Conservation (phyloP, 2,888 invertebrate species). For the Mythimna ferrago region DNA sequence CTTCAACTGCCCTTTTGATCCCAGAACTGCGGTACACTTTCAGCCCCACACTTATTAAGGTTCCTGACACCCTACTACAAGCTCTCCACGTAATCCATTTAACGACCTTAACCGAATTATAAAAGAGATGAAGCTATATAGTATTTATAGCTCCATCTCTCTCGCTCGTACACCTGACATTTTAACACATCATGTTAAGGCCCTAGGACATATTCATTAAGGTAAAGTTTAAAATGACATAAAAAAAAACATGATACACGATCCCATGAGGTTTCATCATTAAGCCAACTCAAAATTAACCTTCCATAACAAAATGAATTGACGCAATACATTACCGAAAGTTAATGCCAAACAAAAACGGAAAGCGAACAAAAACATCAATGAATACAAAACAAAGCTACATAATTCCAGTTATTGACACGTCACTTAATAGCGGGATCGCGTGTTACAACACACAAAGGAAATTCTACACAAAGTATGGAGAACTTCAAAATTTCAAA, state of each 20-base stretch:
- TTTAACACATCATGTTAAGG: no score
- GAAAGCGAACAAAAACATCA: conserved; percentile 51
- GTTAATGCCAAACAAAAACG: conserved; percentile 45
- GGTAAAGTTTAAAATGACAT: not conserved
- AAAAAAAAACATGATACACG: not conserved
- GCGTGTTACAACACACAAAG: conserved; percentile 79
- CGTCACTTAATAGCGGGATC: conserved; percentile 79
- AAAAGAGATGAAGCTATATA: no score
- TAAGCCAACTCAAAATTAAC: conserved; percentile 21
- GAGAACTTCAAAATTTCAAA: conserved; percentile 69
- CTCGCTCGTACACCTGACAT: no score
- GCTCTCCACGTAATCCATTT: no score
- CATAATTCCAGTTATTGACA: conserved; percentile 77
- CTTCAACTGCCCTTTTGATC: no score
- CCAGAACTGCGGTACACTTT: no score
- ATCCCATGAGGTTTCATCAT: conserved; percentile 9
- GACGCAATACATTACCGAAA: conserved; percentile 42
- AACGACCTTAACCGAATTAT: no score
- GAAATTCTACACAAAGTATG: conserved; percentile 72
- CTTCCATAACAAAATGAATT: conserved; percentile 17
- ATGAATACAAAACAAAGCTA: conserved; percentile 60
- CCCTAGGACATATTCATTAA: no score
- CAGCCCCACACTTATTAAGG: no score
- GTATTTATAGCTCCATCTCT: no score
- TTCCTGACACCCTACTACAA: no score